phyloP scores from a whole-genome alignment of 2,888 invertebrate genomes.

The Belgica antarctica region DNA sequence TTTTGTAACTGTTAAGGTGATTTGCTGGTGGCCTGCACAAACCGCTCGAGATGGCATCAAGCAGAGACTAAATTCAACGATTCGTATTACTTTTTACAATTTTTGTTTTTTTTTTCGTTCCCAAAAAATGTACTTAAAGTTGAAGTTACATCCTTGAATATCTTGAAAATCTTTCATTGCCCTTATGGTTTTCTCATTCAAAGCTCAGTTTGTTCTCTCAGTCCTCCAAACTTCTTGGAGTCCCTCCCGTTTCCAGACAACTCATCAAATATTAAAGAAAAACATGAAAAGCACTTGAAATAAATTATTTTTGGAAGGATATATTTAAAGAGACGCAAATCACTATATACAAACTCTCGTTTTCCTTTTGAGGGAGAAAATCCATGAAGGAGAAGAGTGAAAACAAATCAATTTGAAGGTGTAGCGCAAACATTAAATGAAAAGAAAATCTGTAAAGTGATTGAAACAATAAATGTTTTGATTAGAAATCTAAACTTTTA shows the following conservation, averaged over 20 bases:
- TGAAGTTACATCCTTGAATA: conserved; percentile 14
- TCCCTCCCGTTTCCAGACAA: neutral
- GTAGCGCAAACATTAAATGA: neutral
- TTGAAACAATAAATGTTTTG: conserved; percentile 43
- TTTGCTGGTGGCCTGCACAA: neutral
- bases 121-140: conserved; percentile 38
- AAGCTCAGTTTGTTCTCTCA: too few species aligned
- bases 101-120: conserved; percentile 2
- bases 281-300: conserved; percentile 20
- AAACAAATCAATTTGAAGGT: conserved; percentile 1
- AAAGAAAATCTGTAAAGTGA: conserved; percentile 40
- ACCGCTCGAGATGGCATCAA: neutral
- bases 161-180: conserved; percentile 42
- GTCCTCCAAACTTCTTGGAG: neutral
- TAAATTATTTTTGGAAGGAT: conserved; percentile 43
- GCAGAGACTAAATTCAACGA: neutral
- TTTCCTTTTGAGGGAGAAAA: conserved; percentile 6
- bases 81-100: neutral
- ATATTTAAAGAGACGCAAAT: conserved; percentile 33
- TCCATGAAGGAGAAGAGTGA: neutral
- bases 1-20: neutral
- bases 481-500: conserved; percentile 10
- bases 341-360: conserved; percentile 30
- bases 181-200: too few species aligned
- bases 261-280: neutral